These are phyloP conservation scores for Ginglymostoma cirratum DNA, from an alignment of 2,113 vertebrate species.

Conservation along the genomic window DNA sequence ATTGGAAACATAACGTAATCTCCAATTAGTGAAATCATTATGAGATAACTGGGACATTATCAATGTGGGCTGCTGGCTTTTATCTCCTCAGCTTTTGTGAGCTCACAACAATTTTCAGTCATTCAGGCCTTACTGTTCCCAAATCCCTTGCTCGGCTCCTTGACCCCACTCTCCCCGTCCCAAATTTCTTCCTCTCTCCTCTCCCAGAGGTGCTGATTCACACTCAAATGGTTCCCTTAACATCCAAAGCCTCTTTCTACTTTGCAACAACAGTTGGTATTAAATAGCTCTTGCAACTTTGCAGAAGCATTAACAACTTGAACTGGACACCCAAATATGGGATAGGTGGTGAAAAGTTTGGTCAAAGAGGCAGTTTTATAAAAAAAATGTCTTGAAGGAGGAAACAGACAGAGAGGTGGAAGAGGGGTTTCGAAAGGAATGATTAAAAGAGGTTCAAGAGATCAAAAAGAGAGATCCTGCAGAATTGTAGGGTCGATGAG, in stretches of 20 bases:
- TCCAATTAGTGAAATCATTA: neutral
- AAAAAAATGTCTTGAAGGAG: neutral
- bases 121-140: neutral
- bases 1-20: neutral
- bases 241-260: neutral
- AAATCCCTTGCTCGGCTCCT: neutral
- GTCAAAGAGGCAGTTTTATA: neutral
- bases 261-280: neutral
- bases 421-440: no score
- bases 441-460: neutral
- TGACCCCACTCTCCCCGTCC: no score
- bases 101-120: neutral
- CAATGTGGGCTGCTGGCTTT: neutral
- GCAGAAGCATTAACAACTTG: neutral
- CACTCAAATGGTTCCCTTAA: neutral
- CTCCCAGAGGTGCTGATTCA: neutral
- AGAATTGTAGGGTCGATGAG: neutral
- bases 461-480: neutral
- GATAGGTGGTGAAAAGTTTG: no score
- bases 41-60: neutral
- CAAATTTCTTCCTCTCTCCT: neutral
- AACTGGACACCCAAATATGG: no score
- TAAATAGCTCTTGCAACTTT: neutral
- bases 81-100: neutral
- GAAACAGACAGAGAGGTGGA: no score